phyloP scores from a whole-genome alignment of 2,113 vertebrate species.

The Etheostoma cragini region DNA sequence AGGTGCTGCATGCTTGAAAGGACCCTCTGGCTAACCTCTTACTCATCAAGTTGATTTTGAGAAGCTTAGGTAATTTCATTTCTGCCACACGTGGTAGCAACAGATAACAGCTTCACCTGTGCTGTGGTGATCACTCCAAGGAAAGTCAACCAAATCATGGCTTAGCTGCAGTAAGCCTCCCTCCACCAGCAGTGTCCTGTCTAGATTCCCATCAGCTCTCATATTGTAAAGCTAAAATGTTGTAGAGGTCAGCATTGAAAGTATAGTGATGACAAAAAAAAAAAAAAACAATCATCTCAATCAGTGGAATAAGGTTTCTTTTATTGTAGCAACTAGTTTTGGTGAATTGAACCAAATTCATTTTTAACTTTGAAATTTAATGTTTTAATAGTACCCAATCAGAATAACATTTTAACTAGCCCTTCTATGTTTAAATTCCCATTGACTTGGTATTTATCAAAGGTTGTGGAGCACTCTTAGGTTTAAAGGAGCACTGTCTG shows the following conservation, averaged over 20 bases:
- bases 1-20: conserved; percentile 28
- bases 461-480: conserved; percentile 71
- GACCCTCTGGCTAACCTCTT: conserved; percentile 50
- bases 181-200: conserved; percentile 59
- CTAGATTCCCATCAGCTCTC: conserved; percentile 68
- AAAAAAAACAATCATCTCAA: conserved; percentile 22
- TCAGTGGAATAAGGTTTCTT: background rate
- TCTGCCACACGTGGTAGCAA: conserved; percentile 59
- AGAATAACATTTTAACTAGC: conserved; percentile 2
- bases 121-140: conserved; percentile 66
- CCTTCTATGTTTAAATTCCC: conserved; percentile 38
- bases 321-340: background rate
- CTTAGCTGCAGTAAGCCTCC: conserved; percentile 68
- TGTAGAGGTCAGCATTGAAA: conserved; percentile 55
- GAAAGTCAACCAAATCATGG: conserved; percentile 70
- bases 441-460: conserved; percentile 57
- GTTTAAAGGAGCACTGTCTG: conserved; percentile 76
- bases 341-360: background rate
- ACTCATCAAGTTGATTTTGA: conserved; percentile 67
- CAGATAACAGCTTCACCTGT: conserved; percentile 70
- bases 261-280: background rate
- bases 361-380: conserved; percentile 8
- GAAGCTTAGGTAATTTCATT: conserved; percentile 69
- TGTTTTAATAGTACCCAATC: background rate
- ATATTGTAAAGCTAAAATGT: conserved; percentile 46